Evolutionary conservation across 2,888 invertebrate species (phyloP), one percentile per base, ranked within the genome.

Genomic region (Drosophila putrida): DNA sequence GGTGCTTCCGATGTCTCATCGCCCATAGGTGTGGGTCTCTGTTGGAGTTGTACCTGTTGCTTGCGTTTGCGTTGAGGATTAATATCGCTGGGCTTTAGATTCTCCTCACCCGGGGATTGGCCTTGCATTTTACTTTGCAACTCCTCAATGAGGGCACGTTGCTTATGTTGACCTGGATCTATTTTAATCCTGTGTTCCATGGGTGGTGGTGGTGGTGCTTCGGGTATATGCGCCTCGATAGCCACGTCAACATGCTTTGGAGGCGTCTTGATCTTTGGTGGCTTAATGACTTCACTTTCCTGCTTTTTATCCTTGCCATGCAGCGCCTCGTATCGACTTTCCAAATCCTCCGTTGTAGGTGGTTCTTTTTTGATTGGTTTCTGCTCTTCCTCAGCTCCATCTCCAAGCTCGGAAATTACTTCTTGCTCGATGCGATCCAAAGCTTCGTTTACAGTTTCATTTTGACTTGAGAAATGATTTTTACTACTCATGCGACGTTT

Each of bases 1-100:
- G 90, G 91, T 91, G 91, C 71, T 91, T 91, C 91, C 91, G 89
- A 91, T 61, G 90, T 91, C 77, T 90, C 91, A 91, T 91, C 91
- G 78, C 85, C 84, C 82, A 83, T 81, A 38, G 79, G 65, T 57
- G 78, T 65, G 75, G 78, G 76, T 62, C 78, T 76, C 63, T 82
- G 84, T 50, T 75, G 80, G 31, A 73, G 69, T 6, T 63, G 64
- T 39, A 50, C 64, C 13, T 31, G 13, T 8, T 54, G 70, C 11
- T 27, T 47, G 27, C 50, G 69, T 28, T 64, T 84, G 4, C 88
- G 79, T 35, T 81, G 78, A 0, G 90, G 88, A 72, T 91, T 88
- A 4, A 91, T 84, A 46, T 87, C 80, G 55, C 91, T 91, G 6
- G 91, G 91, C 51, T 78, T 90, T 4, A 91, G 68, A 50, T 86